phyloP scores from a whole-genome alignment of 2,113 vertebrate species.

The Pampusana beccarii region DNA sequence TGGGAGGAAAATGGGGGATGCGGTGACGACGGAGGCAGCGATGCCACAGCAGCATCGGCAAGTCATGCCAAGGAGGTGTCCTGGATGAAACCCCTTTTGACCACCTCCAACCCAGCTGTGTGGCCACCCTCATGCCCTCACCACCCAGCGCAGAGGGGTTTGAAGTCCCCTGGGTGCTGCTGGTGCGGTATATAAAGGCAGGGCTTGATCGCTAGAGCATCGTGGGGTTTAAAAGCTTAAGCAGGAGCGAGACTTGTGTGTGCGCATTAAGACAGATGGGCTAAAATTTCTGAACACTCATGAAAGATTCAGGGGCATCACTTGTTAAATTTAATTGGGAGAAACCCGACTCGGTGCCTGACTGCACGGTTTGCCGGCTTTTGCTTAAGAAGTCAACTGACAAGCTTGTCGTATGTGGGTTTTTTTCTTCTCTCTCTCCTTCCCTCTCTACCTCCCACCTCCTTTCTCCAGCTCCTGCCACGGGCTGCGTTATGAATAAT shows the following conservation, averaged over 20 bases:
- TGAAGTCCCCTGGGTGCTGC: neutral
- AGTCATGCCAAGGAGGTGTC: neutral
- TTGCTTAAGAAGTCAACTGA: slow-evolving; percentile 72
- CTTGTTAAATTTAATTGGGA: slow-evolving; percentile 82
- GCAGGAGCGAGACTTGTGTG: neutral
- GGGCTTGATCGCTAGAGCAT: neutral
- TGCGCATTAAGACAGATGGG: slow-evolving; percentile 39
- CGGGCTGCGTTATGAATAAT: neutral
- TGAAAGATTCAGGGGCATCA: slow-evolving; percentile 77
- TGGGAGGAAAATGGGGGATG: neutral
- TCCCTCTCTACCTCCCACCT: neutral
- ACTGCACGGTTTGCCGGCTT: slow-evolving; percentile 62
- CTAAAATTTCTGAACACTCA: slow-evolving; percentile 67
- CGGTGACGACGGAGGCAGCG: neutral
- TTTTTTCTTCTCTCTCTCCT: neutral
- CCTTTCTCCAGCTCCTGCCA: neutral
- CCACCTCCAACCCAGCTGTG: neutral
- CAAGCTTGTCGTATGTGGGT: slow-evolving; percentile 52
- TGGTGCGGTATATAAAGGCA: neutral
- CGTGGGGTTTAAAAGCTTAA: neutral
- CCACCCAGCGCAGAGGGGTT: fast-evolving
- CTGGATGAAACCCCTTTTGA: neutral
- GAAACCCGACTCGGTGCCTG: slow-evolving; percentile 60
- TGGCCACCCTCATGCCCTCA: neutral
- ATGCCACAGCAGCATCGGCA: neutral